phyloP scores from a whole-genome alignment of 2,797 vertebrate species.

The Linurgus olivaceus region DNA sequence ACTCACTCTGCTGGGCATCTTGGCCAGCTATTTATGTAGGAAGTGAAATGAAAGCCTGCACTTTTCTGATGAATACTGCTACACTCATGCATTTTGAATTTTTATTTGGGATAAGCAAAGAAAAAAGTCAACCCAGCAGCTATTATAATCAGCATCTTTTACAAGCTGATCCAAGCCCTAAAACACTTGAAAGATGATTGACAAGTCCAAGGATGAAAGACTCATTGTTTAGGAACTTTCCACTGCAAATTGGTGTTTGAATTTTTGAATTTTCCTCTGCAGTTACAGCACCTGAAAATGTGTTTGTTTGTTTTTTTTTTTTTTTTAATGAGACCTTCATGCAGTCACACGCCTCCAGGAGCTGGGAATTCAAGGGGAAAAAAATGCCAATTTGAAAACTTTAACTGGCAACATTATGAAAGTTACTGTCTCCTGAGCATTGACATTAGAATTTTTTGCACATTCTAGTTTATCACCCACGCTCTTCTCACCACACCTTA shows the following conservation, averaged over 20 bases:
- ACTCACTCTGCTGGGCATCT: background rate
- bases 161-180: background rate
- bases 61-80: background rate
- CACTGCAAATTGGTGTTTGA: background rate
- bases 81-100: background rate
- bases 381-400: background rate
- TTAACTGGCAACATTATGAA: background rate
- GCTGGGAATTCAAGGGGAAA: background rate
- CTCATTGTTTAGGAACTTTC: background rate
- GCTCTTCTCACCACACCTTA: constrained; percentile 52
- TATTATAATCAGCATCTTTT: background rate
- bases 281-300: background rate
- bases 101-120: background rate
- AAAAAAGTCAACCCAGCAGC: background rate
- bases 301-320: background rate
- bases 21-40: background rate
- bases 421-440: background rate
- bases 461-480: constrained; percentile 3
- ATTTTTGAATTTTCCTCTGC: background rate
- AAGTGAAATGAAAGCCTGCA: background rate
- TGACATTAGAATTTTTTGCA: background rate
- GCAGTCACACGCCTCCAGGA: background rate
- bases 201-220: background rate
- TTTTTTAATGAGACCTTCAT: background rate
- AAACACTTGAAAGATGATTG: background rate